phyloP scores from a whole-genome alignment of 2,113 vertebrate genomes.

The Hypocryptadius cinnamomeus region DNA sequence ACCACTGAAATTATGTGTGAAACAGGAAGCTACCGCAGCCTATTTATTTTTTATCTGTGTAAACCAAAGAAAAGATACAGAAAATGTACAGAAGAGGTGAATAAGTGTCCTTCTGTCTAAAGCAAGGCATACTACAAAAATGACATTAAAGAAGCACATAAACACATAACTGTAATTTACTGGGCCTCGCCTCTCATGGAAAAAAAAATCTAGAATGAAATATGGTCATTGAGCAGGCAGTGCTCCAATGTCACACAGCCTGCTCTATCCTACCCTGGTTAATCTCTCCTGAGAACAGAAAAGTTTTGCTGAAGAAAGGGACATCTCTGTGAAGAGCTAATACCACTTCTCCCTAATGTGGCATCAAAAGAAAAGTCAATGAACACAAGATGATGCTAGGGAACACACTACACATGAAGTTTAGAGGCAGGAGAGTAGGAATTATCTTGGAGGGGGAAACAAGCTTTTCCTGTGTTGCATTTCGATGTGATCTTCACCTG shows the following conservation, averaged over 20 bases:
- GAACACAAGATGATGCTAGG: accelerated
- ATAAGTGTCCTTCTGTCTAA: not conserved
- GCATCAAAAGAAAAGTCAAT: not conserved
- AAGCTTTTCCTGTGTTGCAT: not conserved
- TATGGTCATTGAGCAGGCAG: not conserved
- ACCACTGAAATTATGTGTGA: not conserved
- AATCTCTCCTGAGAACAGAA: not conserved
- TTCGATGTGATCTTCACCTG: not conserved
- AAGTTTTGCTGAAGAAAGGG: not conserved
- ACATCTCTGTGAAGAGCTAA: not conserved
- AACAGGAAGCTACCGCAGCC: not conserved
- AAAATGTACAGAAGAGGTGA: not conserved
- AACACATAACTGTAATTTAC: not conserved
- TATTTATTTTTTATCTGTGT: not conserved
- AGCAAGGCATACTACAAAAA: not conserved
- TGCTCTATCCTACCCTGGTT: not conserved
- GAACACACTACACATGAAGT: not conserved
- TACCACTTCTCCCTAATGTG: not conserved
- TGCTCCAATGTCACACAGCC: not conserved
- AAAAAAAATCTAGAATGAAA: not conserved
- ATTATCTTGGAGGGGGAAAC: not conserved
- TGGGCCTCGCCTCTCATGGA: not conserved
- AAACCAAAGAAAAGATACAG: not conserved
- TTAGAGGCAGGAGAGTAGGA: not conserved
- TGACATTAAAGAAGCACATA: not conserved